Base-by-base conservation (phyloP, 2,797 vertebrate species). In the Malacoraja senta region DNA sequence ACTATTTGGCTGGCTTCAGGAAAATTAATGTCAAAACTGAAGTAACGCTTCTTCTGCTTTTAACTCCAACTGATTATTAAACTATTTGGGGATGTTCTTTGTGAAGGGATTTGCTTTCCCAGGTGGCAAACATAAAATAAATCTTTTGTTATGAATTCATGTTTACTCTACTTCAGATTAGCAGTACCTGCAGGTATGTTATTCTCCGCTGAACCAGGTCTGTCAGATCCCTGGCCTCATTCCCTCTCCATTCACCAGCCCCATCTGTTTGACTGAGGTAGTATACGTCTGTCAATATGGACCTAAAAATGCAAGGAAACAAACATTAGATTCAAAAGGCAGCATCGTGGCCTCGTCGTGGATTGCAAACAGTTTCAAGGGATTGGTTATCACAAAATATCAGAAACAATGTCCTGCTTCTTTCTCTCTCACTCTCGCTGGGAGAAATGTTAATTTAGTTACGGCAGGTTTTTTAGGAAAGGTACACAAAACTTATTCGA, bases 241-340 rank as follows among this genome's bases (percentile, higher is more conserved):
- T 99, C 95, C 97, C 95, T 95, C 98, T 96, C 99, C 98, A 99
- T 1, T 98, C 98, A 93, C 98, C 99, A 86, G 98, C 98, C 95
- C 99, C 98, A 93, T 99, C 98, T 93, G 97, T 98, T 96, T 99
- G 98, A 97, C 98, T 98, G 98, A 99, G 98, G 98, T 98, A 98
- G 97, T 98, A 98, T 95, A 99, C 96, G 96, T 99, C 98, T 24
- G 98, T 98, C 98, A 99, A 98, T 96, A 99, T 97, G 94, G 98
- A 99, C 95, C 99, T 99, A 77, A 78, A 65, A 78, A 65, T 26
- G 93, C 93, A 93, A 84, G 32, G 72, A 24, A 76, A 93, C 83
- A 93, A 12, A 79, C 17, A 12, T 8, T 10, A 79, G 44, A 8
- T 58, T 71, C n/a, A 63, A 65, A 71, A 38, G 78, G 94, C 12